phyloP scores from a whole-genome alignment of 92 coral and sea anemone species.

The Parazoanthus swiftii region DNA sequence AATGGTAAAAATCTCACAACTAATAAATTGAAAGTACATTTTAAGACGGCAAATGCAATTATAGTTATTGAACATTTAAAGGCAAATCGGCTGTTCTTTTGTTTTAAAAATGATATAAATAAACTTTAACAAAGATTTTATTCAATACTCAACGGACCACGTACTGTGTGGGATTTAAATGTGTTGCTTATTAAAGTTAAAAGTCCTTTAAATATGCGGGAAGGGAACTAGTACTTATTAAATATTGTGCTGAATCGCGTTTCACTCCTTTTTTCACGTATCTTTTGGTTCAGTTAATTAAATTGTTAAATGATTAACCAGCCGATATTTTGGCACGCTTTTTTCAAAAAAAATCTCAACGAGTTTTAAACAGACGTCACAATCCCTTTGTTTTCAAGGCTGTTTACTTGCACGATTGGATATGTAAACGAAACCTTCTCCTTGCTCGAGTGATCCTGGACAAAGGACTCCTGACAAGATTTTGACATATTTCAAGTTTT shows the following conservation, averaged over 20 bases:
- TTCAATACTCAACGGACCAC: neutral
- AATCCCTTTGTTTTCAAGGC: neutral
- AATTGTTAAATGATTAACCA: no score
- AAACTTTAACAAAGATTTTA: no score
- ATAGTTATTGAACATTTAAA: no score
- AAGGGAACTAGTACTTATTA: neutral
- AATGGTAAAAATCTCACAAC: no score
- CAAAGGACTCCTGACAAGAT: conserved; percentile 30
- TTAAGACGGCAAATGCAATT: no score
- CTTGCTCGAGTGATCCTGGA: conserved; percentile 16
- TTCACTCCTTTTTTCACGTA: no score
- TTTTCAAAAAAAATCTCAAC: neutral
- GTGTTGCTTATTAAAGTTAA: no score
- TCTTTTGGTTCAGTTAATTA: neutral
- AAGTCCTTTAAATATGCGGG: neutral
- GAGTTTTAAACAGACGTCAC: neutral
- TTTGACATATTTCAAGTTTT: conserved; percentile 44
- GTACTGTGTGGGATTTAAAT: neutral
- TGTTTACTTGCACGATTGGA: neutral
- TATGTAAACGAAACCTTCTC: conserved; percentile 24
- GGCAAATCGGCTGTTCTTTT: no score
- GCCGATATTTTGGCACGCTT: no score
- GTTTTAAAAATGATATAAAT: no score
- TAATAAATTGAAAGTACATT: no score
- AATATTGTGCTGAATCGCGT: no score